Base-by-base conservation (phyloP, 2,113 vertebrate genomes). In the Anas platyrhynchos region DNA sequence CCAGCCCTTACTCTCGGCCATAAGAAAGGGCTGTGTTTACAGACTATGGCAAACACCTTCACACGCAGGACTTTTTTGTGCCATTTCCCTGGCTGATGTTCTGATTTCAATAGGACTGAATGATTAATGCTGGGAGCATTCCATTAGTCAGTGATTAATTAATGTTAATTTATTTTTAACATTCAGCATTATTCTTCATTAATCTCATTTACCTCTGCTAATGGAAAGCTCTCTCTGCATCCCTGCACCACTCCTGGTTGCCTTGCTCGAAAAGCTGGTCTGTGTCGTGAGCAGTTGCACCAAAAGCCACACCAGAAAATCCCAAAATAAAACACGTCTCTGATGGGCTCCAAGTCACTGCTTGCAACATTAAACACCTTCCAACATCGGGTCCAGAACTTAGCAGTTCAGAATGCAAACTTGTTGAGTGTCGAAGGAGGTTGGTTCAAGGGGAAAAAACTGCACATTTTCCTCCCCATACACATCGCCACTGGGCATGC, bases 61-160 rank as follows among this genome's bases (percentile, higher is more conserved):
- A 3, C 52, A 2, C 21, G 2, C 43, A 2, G 14, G 11, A 41
- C 32, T 2, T 16, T 0, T 4, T 12, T 22, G 0, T 11, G 17
- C 6, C 8, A 0, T 5, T 25, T 43, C 46, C 34, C 90, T 17
- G 44, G 34, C 61, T 86, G 82, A 36, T 31, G 44, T 8, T 71
- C 75, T 56, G 82, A 36, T 52, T 66, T 25, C 68, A 86, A 50
- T 22, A 32, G n/a, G 34, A 86, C 61, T n/a, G 46, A 72, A 5
- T 66, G 86, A 91, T 93, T 91, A 89, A 93, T 50, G 74, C 43
- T 23, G 68, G 84, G 56, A 73, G 22, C 54, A 3, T 7, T 54
- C 59, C 63, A 18, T 80, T 36, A 85, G 61, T 67, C 76, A 86
- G 44, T 79, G 82, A 96, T 95, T 95, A 93, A 93, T 94, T 93